Percentiles rank a stretch among this genome's conserved stretches.
These are phyloP conservation scores for Probaryconus sp. DNA, from an alignment of 1,140 invertebrate species.

Conservation along the genomic window DNA sequence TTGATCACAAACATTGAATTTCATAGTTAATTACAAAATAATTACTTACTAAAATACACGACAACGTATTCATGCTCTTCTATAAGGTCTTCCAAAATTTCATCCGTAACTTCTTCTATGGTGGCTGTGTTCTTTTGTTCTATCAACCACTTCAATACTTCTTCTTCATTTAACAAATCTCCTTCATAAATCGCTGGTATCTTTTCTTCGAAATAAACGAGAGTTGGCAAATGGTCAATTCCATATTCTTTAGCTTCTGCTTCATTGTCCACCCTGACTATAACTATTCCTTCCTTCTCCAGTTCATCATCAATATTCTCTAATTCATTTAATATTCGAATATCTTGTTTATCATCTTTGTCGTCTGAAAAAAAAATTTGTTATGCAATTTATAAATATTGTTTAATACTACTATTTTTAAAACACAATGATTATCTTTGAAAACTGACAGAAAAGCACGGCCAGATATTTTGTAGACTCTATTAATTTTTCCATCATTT, in stretches of 20 bases:
- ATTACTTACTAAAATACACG: conserved; percentile 91
- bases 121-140: conserved; percentile 94
- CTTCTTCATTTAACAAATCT: conserved; percentile 93
- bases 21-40: conserved; percentile 20
- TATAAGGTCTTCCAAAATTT: conserved; percentile 91
- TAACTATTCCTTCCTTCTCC: conserved; percentile 92
- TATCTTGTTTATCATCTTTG: conserved; percentile 93
- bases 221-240: conserved; percentile 91
- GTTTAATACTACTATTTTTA: too few species aligned
- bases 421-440: too few species aligned
- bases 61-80: conserved; percentile 96
- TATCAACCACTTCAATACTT: conserved; percentile 93
- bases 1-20: conserved; percentile 2
- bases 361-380: conserved; percentile 83
- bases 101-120: conserved; percentile 96
- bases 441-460: conserved; percentile 89
- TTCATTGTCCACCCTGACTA: conserved; percentile 92
- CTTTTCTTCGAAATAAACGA: conserved; percentile 95
- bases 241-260: conserved; percentile 94
- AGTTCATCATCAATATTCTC: conserved; percentile 96
- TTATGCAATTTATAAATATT: conserved; percentile 22
- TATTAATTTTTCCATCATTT: conserved; percentile 96
- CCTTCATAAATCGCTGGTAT: conserved; percentile 95
- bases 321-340: conserved; percentile 90
- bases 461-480: conserved; percentile 88